Base-by-base conservation (phyloP, 37 sponge, comb jelly and placozoan genomes). In the Chondrilla cf. caribensis region DNA sequence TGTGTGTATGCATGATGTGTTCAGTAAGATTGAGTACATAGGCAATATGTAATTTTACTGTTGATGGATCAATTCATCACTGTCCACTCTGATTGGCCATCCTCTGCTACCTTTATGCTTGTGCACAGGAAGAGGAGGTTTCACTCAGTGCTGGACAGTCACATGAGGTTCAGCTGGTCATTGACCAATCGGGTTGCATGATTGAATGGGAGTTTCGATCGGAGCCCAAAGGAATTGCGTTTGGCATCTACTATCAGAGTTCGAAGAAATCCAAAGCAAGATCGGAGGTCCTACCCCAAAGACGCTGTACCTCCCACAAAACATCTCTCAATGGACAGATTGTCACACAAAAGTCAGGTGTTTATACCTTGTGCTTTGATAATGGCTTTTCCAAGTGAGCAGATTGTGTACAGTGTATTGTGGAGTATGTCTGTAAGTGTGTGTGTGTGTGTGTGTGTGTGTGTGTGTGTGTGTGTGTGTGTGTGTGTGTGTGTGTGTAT, bases 331-430 rank as follows among this genome's bases (percentile, higher is more conserved):
- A 78, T 24, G 89, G 93, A 24, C 85, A 92, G 25, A 85, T 88
- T 54, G 85, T 86, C 6, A 87, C 89, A 17, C 93, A 92, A 84
- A 92, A 83, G 32, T 55, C 67, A 9, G 93, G 93, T 8, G 47
- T 81, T 25, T 92, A 92, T 55, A 81, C 82, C 38, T 54, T 92
- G 36, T 66, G 32, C 38, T 92, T 92, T 81, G 89, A 88, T 81
- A 92, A 92, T 86, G 70, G 86, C 54, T 81, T 85, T 55, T 92
- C 92, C 57, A 92, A 92, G 93, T 92, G 65, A 84, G 89, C 75
- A 29, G n/a, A n/a, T n/a, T n/a, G n/a, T n/a, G n/a, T n/a, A n/a
- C n/a, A n/a, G n/a, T n/a, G n/a, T 5, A 11, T 14, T 21, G 15
- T 21, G 18, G 18, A 55, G 28, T 25, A 8, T 64, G 66, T 29